A percentile compares a stretch with the other conserved stretches of the same genome.
Evolutionary conservation across 2,888 invertebrate genomes (phyloP).

Genomic region (Selenia dentaria): DNA sequence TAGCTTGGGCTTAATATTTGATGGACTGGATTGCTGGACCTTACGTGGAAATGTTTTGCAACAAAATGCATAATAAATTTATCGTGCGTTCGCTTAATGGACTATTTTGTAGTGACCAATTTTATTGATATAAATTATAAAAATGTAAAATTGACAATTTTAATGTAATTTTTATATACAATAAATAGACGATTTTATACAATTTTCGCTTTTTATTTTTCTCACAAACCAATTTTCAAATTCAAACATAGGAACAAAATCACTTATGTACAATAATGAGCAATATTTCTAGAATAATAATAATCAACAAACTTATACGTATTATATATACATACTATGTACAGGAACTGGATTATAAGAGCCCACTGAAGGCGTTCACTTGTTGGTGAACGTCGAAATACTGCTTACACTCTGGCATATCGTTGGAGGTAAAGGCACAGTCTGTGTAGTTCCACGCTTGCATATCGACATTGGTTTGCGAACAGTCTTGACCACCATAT

Average conservation of each 20-base stretch:
- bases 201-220: constrained; percentile 64
- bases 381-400: constrained; percentile 68
- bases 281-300: constrained; percentile 39
- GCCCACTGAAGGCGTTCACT: constrained; percentile 62
- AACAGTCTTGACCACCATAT: constrained; percentile 65
- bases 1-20: constrained; percentile 38
- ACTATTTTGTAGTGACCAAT: constrained; percentile 85
- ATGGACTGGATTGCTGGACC: constrained; percentile 39
- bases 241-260: constrained; percentile 58
- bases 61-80: constrained; percentile 70
- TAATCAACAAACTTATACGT: constrained; percentile 43
- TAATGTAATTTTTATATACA: constrained; percentile 85
- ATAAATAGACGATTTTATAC: constrained; percentile 84
- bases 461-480: constrained; percentile 58
- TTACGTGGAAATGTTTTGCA: constrained; percentile 60
- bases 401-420: constrained; percentile 62
- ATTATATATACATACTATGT: constrained; percentile 50
- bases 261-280: constrained; percentile 33
- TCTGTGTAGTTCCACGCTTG: constrained; percentile 70
- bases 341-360: constrained; percentile 62
- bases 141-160: constrained; percentile 83
- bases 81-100: constrained; percentile 77
- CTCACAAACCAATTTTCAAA: constrained; percentile 47
- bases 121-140: constrained; percentile 75
- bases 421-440: constrained; percentile 62